Conservation (phyloP, 2,888 invertebrate species). For the Chalcosyrphus nemorum region DNA sequence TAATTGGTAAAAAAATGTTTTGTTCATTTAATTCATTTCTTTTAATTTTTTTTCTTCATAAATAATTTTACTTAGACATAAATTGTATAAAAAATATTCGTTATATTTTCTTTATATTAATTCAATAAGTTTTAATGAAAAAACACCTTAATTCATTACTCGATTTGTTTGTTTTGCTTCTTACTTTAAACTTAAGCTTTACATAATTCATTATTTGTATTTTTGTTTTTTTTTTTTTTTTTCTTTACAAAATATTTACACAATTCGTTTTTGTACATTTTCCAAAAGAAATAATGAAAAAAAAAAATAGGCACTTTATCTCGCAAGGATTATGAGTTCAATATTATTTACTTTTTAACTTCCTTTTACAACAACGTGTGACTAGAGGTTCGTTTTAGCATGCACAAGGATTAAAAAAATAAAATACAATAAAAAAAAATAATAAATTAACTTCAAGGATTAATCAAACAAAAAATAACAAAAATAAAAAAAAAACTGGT, state of each 20-base stretch:
- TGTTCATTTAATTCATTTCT: slow-evolving; percentile 59
- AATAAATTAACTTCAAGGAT: slow-evolving; percentile 37
- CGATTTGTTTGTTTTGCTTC: slow-evolving; percentile 65
- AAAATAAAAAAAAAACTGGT: slow-evolving; percentile 60
- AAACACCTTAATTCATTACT: slow-evolving; percentile 21
- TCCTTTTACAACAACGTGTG: slow-evolving; percentile 63
- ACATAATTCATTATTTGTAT: not conserved
- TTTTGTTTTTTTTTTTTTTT: not conserved
- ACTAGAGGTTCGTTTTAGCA: slow-evolving; percentile 63
- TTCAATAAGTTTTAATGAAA: slow-evolving; percentile 1
- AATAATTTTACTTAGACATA: slow-evolving; percentile 55
- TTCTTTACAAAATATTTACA: slow-evolving; percentile 66
- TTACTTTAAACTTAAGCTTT: slow-evolving; percentile 1
- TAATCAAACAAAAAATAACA: not conserved
- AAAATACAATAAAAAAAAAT: slow-evolving; percentile 18
- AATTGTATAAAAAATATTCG: slow-evolving; percentile 52
- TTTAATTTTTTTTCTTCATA: slow-evolving; percentile 58
- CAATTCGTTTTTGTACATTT: slow-evolving; percentile 61
- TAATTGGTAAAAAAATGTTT: slow-evolving; percentile 54
- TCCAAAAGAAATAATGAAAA: slow-evolving; percentile 10
- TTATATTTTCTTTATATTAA: not conserved
- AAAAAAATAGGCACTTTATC: slow-evolving; percentile 63
- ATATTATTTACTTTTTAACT: slow-evolving; percentile 20
- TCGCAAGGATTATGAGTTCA: slow-evolving; percentile 71
- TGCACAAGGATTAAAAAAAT: slow-evolving; percentile 46